These are phyloP conservation scores for Brachyalestes nurse DNA, from an alignment of 2,797 vertebrate species.

Conservation along the genomic window DNA sequence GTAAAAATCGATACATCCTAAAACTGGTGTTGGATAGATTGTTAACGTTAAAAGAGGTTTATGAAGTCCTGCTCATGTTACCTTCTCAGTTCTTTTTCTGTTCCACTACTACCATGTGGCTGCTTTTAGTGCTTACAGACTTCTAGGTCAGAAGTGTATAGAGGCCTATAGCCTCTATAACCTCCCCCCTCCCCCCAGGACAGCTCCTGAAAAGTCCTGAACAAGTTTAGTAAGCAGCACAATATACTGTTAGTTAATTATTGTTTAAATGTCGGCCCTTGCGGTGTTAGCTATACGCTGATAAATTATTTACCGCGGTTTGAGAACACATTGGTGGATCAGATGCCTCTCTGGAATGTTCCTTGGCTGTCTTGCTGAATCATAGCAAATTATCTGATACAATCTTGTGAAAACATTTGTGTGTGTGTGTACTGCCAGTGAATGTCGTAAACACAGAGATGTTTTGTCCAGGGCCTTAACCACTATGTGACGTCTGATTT, in stretches of 20 bases:
- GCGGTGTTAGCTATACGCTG: not conserved
- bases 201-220: not conserved
- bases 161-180: not conserved
- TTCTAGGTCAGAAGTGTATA: not conserved
- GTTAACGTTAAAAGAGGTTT: not conserved
- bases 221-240: not conserved
- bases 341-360: not conserved
- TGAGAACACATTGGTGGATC: not conserved
- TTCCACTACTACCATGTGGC: not conserved
- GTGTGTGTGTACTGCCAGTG: not conserved
- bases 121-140: not conserved
- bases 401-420: too few species aligned
- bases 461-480: not conserved
- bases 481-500: not conserved
- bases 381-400: not conserved
- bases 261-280: not conserved
- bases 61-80: not conserved
- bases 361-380: not conserved
- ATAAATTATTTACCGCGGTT: not conserved
- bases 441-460: not conserved
- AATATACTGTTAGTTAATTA: not conserved
- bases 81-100: not conserved
- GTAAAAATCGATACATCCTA: too few species aligned
- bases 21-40: too few species aligned
- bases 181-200: not conserved